Conservation (phyloP, 2,797 vertebrate genomes). For the Anisognathus igniventris region DNA sequence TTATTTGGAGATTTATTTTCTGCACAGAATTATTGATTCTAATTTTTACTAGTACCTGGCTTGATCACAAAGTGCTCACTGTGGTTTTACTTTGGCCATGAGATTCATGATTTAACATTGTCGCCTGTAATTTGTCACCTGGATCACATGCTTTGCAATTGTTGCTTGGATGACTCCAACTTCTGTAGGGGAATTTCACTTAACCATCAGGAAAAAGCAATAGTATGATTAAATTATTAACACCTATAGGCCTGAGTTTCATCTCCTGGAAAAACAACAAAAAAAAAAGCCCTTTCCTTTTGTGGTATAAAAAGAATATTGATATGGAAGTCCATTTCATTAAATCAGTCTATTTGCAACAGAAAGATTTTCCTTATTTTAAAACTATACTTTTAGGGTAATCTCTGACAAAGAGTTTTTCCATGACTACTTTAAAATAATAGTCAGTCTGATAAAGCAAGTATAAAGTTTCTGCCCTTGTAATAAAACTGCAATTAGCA, state of each 20-base stretch:
- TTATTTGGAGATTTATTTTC: neutral
- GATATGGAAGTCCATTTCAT: neutral
- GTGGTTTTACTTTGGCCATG: neutral
- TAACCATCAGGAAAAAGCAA: neutral
- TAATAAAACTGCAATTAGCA: neutral
- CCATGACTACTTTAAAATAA: neutral
- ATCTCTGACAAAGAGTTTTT: neutral
- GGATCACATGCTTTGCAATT: neutral
- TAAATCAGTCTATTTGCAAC: neutral
- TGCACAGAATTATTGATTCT: neutral
- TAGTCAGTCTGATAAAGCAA: neutral
- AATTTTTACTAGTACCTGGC: neutral
- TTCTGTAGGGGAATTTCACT: neutral
- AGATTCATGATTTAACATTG: neutral
- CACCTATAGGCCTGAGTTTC: neutral
- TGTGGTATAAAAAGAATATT: neutral
- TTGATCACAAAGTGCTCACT: neutral
- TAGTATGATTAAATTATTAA: neutral
- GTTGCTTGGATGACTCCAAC: neutral
- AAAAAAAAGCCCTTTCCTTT: neutral
- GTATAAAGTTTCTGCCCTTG: neutral
- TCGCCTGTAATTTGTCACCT: neutral
- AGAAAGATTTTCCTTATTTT: neutral
- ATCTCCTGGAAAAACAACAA: neutral
- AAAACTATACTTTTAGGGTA: neutral